Evolutionary conservation across 2,113 vertebrate genomes (phyloP), one percentile per base, ranked within the genome.

Genomic region (Peromyscus californicus): DNA sequence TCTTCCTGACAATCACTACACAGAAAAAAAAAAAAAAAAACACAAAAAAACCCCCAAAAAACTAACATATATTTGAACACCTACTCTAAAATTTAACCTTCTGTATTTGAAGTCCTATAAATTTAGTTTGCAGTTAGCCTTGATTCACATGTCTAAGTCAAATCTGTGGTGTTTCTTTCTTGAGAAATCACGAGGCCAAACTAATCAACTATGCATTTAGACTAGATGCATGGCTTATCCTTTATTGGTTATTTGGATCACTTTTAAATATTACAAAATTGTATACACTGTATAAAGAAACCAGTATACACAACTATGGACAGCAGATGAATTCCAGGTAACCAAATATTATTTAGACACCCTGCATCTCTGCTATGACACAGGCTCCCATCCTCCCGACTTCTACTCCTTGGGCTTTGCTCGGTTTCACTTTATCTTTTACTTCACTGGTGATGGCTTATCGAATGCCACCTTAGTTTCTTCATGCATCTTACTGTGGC

Each of bases 251-350:
- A 24, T 75, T 93, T 93, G 1, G 19, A 39, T 87, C 4, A 65
- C 17, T 96, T 94, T 63, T 76, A 94, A 94, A 57, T 51, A 29
- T 57, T 74, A 90, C 1, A 76, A 89, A 85, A 76, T 59, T 13
- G 65, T 31, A 2, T 21, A 69, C 67, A 0, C 3, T 74, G 4
- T 63, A n/a, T 82, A 76, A 80, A 92, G 42, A 92, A 89, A 70
- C 10, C 19, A 65, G 26, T 24, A 42, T 12, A 76, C 12, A 82
- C 1, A 80, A 65, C 65, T 69, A 51, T 65, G 13, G 0, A 76
- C 10, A 63, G 2, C 5, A 15, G 26, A 8, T 19, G 45, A 16
- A 67, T 89, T 65, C 1, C 36, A 83, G 19, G 0, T 42, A 36
- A 26, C 1, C 9, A 89, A 65, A 24, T 80, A 42, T 65, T 90